These are phyloP conservation scores for Sphaerophoria taeniata DNA, from an alignment of 2,888 invertebrate genomes.

Conservation along the genomic window DNA sequence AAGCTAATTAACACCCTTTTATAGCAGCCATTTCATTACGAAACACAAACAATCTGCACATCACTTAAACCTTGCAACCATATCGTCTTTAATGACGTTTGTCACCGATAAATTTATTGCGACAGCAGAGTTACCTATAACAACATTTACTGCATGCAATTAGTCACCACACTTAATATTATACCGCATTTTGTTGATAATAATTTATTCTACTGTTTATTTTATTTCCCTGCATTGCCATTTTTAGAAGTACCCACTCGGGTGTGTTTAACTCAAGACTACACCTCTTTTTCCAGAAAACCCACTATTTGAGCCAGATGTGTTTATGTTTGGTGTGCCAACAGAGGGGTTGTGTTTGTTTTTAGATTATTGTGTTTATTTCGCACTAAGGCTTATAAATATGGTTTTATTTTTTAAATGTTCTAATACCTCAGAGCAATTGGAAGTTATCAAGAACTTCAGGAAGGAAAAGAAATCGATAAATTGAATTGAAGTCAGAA, in stretches of 20 bases:
- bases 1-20: too few relatives aligned
- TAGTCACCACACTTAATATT: conserved; percentile 8
- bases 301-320: conserved; percentile 3
- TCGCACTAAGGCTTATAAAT: conserved; percentile 10
- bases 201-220: background rate
- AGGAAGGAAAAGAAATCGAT: background rate
- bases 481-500: too few relatives aligned
- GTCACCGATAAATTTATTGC: too few relatives aligned
- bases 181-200: conserved; percentile 21
- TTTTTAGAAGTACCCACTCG: background rate
- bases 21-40: too few relatives aligned
- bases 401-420: background rate
- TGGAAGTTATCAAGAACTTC: background rate
- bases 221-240: conserved; percentile 18
- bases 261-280: background rate
- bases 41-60: too few relatives aligned
- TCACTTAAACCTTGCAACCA: too few relatives aligned
- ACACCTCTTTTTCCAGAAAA: background rate
- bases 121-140: too few relatives aligned
- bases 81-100: too few relatives aligned
- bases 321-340: conserved; percentile 2
- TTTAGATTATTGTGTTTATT: background rate
- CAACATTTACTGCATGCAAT: conserved; percentile 10
- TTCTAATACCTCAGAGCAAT: too few relatives aligned
- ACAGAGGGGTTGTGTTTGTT: background rate